Evolutionary conservation across 2,888 invertebrate genomes (phyloP).

Genomic region (Magallana nippona): DNA sequence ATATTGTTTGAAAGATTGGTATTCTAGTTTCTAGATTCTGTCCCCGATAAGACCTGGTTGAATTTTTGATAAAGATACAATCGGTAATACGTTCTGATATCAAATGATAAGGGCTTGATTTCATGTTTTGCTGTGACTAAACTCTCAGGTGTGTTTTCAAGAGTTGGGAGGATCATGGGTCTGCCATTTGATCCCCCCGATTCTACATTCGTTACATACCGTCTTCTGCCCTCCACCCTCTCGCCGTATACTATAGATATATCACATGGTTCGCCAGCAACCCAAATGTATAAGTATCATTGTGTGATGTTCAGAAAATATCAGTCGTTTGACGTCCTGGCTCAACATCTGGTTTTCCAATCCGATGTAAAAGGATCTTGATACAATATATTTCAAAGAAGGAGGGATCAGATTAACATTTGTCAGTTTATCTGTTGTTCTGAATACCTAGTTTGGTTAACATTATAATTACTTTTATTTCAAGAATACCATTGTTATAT

Average conservation of each 20-base stretch:
- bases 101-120: conserved; percentile 45
- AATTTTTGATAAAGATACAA: conserved; percentile 53
- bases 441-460: neutral
- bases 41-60: conserved; percentile 45
- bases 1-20: conserved; percentile 25
- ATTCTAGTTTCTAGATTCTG: conserved; percentile 46
- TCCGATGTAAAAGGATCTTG: neutral
- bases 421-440: neutral
- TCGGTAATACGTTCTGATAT: conserved; percentile 49
- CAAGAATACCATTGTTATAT: too few relatives aligned
- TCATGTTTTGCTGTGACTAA: conserved; percentile 48
- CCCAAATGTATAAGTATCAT: conserved; percentile 35
- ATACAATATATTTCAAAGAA: too few relatives aligned
- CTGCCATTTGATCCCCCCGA: conserved; percentile 41
- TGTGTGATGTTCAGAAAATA: conserved; percentile 36
- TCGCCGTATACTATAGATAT: neutral
- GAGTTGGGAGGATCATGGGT: conserved; percentile 52
- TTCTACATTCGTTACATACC: conserved; percentile 29
- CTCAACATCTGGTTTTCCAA: neutral
- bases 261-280: neutral
- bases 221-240: neutral
- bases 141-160: conserved; percentile 50
- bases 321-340: neutral
- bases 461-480: too few relatives aligned
- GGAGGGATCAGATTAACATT: neutral